phyloP scores from a whole-genome alignment of 2,113 vertebrate species.

The Sakesphorus luctuosus region DNA sequence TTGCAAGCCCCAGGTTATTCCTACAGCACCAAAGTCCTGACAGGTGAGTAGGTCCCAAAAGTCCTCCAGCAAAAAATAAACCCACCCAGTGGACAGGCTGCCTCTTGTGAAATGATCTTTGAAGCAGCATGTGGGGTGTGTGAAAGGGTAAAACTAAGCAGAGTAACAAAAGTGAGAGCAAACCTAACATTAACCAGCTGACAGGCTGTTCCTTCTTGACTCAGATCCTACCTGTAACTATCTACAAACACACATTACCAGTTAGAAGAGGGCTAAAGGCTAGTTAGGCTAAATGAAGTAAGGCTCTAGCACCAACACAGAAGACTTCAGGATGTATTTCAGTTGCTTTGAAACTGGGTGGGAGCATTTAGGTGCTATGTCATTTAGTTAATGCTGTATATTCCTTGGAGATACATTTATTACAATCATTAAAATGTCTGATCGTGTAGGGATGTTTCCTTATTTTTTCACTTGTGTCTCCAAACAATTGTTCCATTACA shows the following conservation, averaged over 20 bases:
- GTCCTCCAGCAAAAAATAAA: neutral
- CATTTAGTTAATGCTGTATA: neutral
- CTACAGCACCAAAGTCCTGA: neutral
- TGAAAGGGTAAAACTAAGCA: neutral
- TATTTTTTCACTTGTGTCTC: neutral
- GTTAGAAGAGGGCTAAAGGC: neutral
- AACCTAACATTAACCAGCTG: neutral
- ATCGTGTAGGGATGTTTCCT: neutral
- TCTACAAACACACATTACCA: neutral
- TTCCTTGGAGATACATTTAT: neutral
- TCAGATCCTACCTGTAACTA: neutral
- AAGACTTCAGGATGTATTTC: neutral
- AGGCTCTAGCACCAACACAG: neutral
- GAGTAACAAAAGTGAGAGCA: neutral
- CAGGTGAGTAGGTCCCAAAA: neutral
- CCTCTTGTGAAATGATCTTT: neutral
- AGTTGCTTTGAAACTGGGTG: no score
- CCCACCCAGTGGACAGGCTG: neutral
- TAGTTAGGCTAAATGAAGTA: neutral
- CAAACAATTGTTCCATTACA: neutral
- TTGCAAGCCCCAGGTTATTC: neutral
- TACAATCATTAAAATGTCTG: neutral
- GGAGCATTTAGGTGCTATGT: neutral
- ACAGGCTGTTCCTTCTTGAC: neutral
- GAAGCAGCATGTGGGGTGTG: neutral